phyloP scores from a whole-genome alignment of 1,140 invertebrate species.

The Brachionus angularis region DNA sequence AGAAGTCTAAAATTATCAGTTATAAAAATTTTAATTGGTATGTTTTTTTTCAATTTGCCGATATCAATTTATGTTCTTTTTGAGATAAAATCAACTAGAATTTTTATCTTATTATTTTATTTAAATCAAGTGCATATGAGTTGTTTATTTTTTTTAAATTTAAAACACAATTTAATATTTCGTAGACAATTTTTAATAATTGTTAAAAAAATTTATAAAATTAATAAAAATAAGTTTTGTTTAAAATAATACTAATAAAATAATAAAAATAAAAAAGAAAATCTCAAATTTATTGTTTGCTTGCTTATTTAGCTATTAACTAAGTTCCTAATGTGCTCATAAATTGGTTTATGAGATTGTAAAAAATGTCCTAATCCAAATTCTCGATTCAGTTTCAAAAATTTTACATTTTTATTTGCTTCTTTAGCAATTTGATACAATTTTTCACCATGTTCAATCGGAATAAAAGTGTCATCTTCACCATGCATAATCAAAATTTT shows the following conservation, averaged over 20 bases:
- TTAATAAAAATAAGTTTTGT: not conserved
- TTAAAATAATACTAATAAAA: not conserved
- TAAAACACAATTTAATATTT: too few relatives aligned
- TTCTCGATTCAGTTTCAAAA: not conserved
- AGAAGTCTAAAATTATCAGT: too few relatives aligned
- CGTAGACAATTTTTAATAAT: too few relatives aligned
- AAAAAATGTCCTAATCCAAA: conserved; percentile 41
- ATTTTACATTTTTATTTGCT: not conserved
- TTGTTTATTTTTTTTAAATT: too few relatives aligned
- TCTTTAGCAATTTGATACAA: conserved; percentile 20
- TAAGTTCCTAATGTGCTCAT: conserved; percentile 30
- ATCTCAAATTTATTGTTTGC: too few relatives aligned
- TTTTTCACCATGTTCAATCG: not conserved
- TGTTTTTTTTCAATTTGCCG: too few relatives aligned
- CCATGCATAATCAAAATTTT: conserved; percentile 40
- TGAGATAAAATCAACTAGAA: too few relatives aligned
- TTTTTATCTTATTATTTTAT: too few relatives aligned
- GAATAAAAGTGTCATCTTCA: conserved; percentile 37
- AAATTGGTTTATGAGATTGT: conserved; percentile 35
- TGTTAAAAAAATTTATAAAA: too few relatives aligned
- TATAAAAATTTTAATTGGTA: too few relatives aligned
- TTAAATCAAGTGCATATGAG: too few relatives aligned
- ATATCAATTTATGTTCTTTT: too few relatives aligned
- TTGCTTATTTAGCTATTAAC: not conserved
- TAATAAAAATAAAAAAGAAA: not conserved